Evolutionary conservation across 2,113 vertebrate genomes (phyloP).

Genomic region (Chitala chitala): DNA sequence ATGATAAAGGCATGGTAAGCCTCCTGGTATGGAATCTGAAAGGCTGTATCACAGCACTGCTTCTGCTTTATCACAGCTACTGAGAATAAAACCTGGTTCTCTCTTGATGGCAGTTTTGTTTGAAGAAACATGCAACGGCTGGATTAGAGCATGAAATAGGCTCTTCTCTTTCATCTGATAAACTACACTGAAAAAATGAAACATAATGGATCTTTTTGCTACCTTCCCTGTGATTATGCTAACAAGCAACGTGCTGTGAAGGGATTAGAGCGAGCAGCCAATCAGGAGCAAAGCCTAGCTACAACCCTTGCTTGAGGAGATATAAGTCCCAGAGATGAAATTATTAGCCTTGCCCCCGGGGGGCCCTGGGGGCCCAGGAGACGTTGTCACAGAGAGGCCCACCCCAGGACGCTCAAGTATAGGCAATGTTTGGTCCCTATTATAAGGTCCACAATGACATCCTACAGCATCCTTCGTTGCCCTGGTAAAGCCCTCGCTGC

Average conservation of each 20-base stretch:
- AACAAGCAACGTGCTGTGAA: constrained; percentile 69
- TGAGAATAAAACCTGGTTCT: constrained; percentile 43
- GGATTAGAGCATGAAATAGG: constrained; percentile 54
- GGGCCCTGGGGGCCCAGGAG: constrained; percentile 18
- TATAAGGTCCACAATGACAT: constrained; percentile 56
- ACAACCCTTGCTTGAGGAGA: constrained; percentile 64
- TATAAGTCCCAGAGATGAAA: constrained; percentile 48
- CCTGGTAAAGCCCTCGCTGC: constrained; percentile 42
- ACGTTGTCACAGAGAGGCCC: constrained; percentile 48
- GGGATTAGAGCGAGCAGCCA: constrained; percentile 74
- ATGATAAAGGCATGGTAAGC: neutral
- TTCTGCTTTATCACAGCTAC: constrained; percentile 33
- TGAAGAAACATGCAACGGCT: constrained; percentile 41
- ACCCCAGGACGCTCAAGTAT: constrained; percentile 43
- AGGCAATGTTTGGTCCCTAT: constrained; percentile 59
- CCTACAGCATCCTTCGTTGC: constrained; percentile 54
- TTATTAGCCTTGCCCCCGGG: constrained; percentile 61
- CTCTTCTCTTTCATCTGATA: constrained; percentile 57
- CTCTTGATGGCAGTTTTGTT: constrained; percentile 34
- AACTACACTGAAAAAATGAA: constrained; percentile 35
- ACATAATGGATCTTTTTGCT: constrained; percentile 60
- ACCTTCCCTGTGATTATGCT: constrained; percentile 72
- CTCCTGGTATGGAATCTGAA: neutral
- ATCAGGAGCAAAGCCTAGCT: constrained; percentile 61
- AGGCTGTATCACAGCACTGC: constrained; percentile 35